These are phyloP conservation scores for Ameiurus melas DNA, from an alignment of 2,113 vertebrate species.

Conservation along the genomic window DNA sequence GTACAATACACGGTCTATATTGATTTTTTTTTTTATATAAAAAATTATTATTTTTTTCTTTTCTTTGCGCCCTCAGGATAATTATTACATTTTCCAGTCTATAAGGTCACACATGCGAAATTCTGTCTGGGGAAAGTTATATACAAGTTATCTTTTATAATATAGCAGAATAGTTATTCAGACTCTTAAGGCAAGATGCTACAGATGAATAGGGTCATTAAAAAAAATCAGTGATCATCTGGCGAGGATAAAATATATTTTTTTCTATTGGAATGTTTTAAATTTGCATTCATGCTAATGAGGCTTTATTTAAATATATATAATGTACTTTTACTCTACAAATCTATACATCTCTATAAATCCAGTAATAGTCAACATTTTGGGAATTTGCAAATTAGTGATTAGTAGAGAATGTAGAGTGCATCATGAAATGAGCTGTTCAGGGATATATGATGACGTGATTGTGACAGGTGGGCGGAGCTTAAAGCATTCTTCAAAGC, in stretches of 20 bases:
- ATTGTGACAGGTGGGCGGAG: background rate
- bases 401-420: background rate
- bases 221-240: background rate
- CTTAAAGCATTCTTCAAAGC: background rate
- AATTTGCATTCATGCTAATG: background rate
- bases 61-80: no score
- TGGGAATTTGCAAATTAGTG: background rate
- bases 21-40: background rate
- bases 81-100: no score
- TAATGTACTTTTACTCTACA: background rate
- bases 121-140: no score
- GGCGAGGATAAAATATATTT: background rate
- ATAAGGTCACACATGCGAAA: no score
- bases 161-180: background rate
- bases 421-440: background rate
- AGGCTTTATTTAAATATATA: background rate
- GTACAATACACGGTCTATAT: background rate
- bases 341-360: background rate
- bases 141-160: background rate
- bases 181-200: background rate
- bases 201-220: background rate
- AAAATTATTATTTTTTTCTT: no score
- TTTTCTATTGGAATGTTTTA: background rate
- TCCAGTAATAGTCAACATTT: background rate
- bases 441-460: background rate